Conservation (phyloP, 2,797 vertebrate genomes). For the Discoglossus pictus region DNA sequence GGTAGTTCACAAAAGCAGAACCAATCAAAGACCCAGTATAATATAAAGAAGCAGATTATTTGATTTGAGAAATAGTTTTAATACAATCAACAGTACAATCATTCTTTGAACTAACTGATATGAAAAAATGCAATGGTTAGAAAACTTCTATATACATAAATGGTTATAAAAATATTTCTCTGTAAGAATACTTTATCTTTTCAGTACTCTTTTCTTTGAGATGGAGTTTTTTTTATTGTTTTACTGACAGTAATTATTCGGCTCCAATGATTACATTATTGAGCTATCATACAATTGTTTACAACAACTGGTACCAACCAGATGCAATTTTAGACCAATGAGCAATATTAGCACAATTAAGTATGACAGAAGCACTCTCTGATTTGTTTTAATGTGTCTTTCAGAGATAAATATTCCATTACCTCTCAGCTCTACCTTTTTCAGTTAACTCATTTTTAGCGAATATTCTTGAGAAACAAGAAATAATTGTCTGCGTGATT, state of each 20-base stretch:
- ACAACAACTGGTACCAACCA: slow-evolving; percentile 49
- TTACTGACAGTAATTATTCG: slow-evolving; percentile 38
- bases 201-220: no score
- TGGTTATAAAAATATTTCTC: no score
- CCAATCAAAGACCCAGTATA: no score
- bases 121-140: no score
- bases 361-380: slow-evolving; percentile 47
- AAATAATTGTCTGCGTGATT: background rate
- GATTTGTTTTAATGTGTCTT: slow-evolving; percentile 50
- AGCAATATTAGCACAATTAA: slow-evolving; percentile 49
- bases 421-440: slow-evolving; percentile 35
- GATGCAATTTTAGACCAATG: slow-evolving; percentile 49
- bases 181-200: no score
- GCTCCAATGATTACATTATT: slow-evolving; percentile 45
- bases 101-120: no score
- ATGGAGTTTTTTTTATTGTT: no score
- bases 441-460: slow-evolving; percentile 44
- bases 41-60: no score
- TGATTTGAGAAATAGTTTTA: no score
- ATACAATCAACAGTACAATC: no score
- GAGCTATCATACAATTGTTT: slow-evolving; percentile 49
- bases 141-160: no score
- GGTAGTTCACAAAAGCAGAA: no score
- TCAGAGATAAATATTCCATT: slow-evolving; percentile 52
- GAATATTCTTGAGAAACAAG: slow-evolving; percentile 15